phyloP scores from a whole-genome alignment of 2,888 invertebrate genomes.

The Euclidia mi region DNA sequence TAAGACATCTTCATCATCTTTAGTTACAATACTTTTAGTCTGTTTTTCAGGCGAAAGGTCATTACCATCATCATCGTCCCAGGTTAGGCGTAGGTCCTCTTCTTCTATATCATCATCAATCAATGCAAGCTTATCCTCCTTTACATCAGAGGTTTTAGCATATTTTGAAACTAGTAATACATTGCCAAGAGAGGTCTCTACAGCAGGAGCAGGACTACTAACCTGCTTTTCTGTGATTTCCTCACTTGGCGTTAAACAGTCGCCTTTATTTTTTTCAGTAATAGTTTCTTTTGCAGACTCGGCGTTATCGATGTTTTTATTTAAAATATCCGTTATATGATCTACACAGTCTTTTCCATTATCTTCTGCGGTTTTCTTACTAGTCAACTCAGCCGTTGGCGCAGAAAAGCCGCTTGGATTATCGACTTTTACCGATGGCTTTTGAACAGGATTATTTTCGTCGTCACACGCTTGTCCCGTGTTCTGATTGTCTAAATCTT shows the following conservation, averaged over 20 bases:
- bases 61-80: constrained; percentile 75
- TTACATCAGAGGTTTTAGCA: not conserved
- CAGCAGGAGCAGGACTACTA: not conserved
- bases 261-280: not conserved
- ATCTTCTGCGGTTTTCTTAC: not conserved
- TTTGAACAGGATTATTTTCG: not conserved
- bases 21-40: not conserved
- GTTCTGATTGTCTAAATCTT: constrained; percentile 1
- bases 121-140: not conserved
- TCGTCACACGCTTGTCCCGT: not conserved
- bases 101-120: constrained; percentile 36
- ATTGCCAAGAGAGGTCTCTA: too few relatives aligned
- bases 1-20: not conserved
- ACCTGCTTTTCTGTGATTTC: not conserved
- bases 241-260: not conserved
- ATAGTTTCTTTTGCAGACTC: not conserved
- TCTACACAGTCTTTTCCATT: not conserved
- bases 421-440: not conserved
- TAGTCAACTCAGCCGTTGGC: not conserved
- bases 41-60: constrained; percentile 34
- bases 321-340: not conserved
- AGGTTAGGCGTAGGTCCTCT: constrained; percentile 68
- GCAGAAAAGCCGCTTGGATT: not conserved
- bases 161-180: too few relatives aligned
- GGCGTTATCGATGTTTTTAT: too few relatives aligned